Evolutionary conservation across 2,797 vertebrate genomes (phyloP).

Genomic region (Enteromius mattozi): DNA sequence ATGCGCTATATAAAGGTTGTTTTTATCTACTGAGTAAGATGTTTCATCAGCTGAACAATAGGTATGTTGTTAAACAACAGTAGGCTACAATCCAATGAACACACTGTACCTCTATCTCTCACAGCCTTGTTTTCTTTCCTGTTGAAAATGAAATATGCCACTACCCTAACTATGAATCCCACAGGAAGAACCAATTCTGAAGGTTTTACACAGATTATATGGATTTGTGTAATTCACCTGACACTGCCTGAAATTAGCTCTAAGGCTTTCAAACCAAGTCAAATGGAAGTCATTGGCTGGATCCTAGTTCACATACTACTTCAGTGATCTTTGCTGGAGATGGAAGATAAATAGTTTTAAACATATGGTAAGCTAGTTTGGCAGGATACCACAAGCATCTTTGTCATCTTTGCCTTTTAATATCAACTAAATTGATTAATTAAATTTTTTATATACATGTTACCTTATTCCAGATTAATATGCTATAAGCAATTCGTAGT

Average conservation of each 20-base stretch:
- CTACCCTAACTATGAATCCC: not conserved
- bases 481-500: not conserved
- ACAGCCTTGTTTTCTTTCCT: not conserved
- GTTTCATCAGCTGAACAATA: not conserved
- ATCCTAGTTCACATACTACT: not conserved
- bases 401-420: not conserved
- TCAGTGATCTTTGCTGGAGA: not conserved
- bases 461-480: not conserved
- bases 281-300: not conserved
- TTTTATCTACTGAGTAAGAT: not conserved
- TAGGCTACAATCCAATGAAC: not conserved
- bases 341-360: not conserved
- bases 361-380: not conserved
- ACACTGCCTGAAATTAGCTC: conserved; percentile 14
- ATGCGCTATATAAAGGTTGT: not conserved
- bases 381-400: not conserved
- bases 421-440: not conserved
- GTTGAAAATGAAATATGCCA: not conserved
- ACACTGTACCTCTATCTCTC: not conserved
- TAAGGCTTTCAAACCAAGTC: not conserved
- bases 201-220: conserved; percentile 11
- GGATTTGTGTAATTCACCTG: conserved; percentile 9
- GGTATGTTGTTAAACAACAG: not conserved
- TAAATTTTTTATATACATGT: not conserved
- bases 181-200: conserved; percentile 9